Conservation (phyloP, 2,888 invertebrate species). For the Hypena proboscidalis region DNA sequence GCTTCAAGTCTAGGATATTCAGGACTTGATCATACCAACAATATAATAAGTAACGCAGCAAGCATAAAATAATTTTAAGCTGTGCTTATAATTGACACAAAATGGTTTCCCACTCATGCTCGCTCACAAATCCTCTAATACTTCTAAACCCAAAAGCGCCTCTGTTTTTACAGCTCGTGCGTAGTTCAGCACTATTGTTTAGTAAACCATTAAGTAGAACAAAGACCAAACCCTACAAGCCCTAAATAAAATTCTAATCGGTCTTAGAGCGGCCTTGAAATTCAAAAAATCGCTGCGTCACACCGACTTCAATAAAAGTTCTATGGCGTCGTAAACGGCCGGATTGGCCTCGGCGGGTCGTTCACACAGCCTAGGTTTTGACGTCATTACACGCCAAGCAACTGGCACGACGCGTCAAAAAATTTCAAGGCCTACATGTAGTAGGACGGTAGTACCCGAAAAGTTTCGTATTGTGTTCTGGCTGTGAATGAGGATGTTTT, state of each 20-base stretch:
- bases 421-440: constrained; percentile 36
- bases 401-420: constrained; percentile 36
- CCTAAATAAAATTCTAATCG: constrained; percentile 1
- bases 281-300: constrained; percentile 41
- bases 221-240: background rate
- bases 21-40: too few relatives aligned
- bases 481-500: constrained; percentile 5
- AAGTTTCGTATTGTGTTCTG: constrained; percentile 11
- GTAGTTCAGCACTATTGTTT: too few relatives aligned
- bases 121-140: too few relatives aligned
- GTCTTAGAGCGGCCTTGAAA: constrained; percentile 28
- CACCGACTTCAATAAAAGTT: constrained; percentile 50
- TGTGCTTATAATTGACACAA: too few relatives aligned
- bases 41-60: too few relatives aligned
- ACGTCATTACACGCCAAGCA: constrained; percentile 56
- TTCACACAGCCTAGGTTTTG: constrained; percentile 60
- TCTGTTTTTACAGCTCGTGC: too few relatives aligned
- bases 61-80: too few relatives aligned
- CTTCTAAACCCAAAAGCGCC: too few relatives aligned
- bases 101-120: too few relatives aligned
- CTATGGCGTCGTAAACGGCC: constrained; percentile 57
- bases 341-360: constrained; percentile 63
- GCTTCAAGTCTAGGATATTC: too few relatives aligned
- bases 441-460: constrained; percentile 30
- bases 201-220: background rate